Conservation (phyloP, 1,140 invertebrate species). For the Ptiloglossa arizonensis region DNA sequence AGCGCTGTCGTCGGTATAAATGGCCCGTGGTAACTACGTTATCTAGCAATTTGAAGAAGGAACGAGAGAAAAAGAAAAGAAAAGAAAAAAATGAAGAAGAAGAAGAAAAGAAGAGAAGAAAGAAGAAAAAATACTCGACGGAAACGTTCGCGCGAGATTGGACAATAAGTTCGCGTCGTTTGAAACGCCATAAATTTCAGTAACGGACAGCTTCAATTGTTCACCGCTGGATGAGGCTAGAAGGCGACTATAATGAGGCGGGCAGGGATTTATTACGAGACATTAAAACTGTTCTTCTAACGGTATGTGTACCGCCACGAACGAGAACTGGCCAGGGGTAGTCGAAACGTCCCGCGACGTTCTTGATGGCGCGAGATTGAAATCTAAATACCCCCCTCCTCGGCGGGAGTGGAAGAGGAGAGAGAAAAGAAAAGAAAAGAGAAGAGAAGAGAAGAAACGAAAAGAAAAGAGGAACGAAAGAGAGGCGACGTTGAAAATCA, state of each 20-base stretch:
- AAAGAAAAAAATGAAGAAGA: too few relatives aligned
- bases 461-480: neutral
- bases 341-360: slow-evolving; percentile 1
- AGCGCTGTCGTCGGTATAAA: too few relatives aligned
- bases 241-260: neutral
- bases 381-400: slow-evolving; percentile 17
- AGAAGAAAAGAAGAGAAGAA: too few relatives aligned
- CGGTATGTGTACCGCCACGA: slow-evolving; percentile 14
- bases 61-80: too few relatives aligned
- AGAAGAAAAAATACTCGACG: neutral
- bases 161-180: neutral
- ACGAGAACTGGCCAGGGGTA: neutral
- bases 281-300: slow-evolving; percentile 43
- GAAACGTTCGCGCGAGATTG: neutral
- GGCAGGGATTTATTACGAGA: slow-evolving; percentile 28
- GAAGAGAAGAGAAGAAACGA: neutral
- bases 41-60: too few relatives aligned
- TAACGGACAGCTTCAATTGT: slow-evolving; percentile 14
- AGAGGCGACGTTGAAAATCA: neutral
- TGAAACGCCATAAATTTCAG: slow-evolving; percentile 13
- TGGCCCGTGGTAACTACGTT: too few relatives aligned
- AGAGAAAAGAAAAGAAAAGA: neutral
- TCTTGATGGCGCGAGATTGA: slow-evolving; percentile 15
- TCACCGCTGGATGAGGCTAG: neutral
- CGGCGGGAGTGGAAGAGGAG: neutral